Base-by-base conservation (phyloP, 2,797 vertebrate species). In the Oreochromis grahami region DNA sequence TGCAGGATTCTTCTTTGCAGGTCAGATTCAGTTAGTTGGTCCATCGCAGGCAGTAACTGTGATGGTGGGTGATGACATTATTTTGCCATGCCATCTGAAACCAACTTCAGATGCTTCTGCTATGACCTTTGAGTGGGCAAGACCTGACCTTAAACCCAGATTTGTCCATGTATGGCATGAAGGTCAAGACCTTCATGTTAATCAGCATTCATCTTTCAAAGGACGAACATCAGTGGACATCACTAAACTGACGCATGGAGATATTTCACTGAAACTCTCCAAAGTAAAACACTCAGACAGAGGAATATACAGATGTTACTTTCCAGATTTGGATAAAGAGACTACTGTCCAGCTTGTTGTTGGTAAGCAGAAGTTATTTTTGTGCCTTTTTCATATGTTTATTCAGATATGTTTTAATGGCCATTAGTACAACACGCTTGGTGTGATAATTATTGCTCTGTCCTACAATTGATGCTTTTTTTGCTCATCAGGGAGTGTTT, bases 391-490 rank as follows among this genome's bases (percentile, higher is more conserved):
- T 4, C 2, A 50, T 50, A 0, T 15, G 7, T 26, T 5, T 45
- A 29, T 0, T 26, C 13, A 65, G 19, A 65, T 2, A n/a, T 13
- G 11, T 65, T 14, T 65, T 65, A 38, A 0, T 0, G 21, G 34
- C 1, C 34, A 65, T 65, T 38, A 12, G 1, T 38, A 13, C 36
- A 0, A 0, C 7, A 65, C 21, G 7, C 0, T 65, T 55, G 0
- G 0, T 0, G 0, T 29, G 24, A 55, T 55, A 3, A 55, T 55
- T 55, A 29, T 55, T 55, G 14, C 0, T 26, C 3, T 55, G 24
- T 55, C 0, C 53, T 29, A 5, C 7, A 29, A 55, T 1, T 55
- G 7, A 0, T 55, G 13, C 53, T 55, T 0, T 21, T 24, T 7
- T 70, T 0, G 8, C 5, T 70, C 38, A 9, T 26, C 65, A 43